Percentiles rank a stretch among this genome's conserved stretches.
Evolutionary conservation across 1,140 invertebrate species (phyloP).

Genomic region (Lasioglossum baleicum): DNA sequence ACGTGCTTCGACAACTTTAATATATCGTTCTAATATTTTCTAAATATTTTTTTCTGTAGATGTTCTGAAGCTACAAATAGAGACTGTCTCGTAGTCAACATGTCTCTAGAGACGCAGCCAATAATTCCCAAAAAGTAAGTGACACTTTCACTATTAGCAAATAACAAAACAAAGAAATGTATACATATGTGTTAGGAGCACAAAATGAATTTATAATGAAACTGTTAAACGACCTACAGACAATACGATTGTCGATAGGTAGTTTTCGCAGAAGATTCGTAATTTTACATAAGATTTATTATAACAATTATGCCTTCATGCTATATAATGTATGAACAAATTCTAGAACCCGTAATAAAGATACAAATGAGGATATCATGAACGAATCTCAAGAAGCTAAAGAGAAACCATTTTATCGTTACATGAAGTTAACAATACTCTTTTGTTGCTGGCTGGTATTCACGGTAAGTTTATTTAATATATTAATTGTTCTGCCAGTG

Average conservation of each 20-base stretch:
- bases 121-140: conserved; percentile 11
- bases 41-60: conserved; percentile 1
- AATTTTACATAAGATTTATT: too few species aligned
- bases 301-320: too few species aligned
- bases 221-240: too few species aligned
- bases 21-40: too few species aligned
- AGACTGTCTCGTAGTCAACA: conserved; percentile 56
- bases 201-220: too few species aligned
- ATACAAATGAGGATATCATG: conserved; percentile 25
- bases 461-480: conserved; percentile 59
- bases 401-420: conserved; percentile 60
- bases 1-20: too few species aligned
- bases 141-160: neutral
- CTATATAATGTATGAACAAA: neutral
- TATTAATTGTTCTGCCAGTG: neutral
- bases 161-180: too few species aligned
- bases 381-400: conserved; percentile 39
- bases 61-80: conserved; percentile 22
- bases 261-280: too few species aligned
- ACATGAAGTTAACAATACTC: conserved; percentile 65
- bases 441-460: conserved; percentile 69
- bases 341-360: conserved; percentile 41
- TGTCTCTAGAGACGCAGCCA: conserved; percentile 43
- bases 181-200: too few species aligned
- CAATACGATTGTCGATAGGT: too few species aligned